phyloP scores from a whole-genome alignment of 2,888 invertebrate genomes.

The Ptychoptera albimana region DNA sequence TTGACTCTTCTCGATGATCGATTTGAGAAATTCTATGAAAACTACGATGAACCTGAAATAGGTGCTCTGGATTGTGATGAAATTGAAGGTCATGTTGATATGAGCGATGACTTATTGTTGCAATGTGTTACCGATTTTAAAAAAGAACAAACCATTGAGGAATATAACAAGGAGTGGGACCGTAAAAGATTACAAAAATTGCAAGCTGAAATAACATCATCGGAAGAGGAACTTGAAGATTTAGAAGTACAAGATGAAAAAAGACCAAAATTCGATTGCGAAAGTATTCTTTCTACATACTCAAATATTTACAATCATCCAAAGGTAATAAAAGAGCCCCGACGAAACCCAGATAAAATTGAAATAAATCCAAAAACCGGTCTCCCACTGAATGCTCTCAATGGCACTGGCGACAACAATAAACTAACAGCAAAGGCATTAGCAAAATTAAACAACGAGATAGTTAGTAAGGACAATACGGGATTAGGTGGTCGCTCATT shows the following conservation, averaged over 20 bases:
- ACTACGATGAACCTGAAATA: constrained; percentile 77
- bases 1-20: constrained; percentile 66
- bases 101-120: constrained; percentile 46
- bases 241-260: constrained; percentile 44
- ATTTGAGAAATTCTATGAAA: constrained; percentile 74
- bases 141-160: constrained; percentile 35
- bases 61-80: constrained; percentile 84
- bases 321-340: constrained; percentile 62
- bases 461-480: constrained; percentile 11
- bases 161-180: constrained; percentile 41
- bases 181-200: constrained; percentile 24
- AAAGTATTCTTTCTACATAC: constrained; percentile 78
- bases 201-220: constrained; percentile 29
- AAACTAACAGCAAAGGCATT: constrained; percentile 55
- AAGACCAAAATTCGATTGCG: constrained; percentile 73
- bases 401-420: constrained; percentile 34
- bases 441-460: constrained; percentile 43
- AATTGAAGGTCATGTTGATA: constrained; percentile 47
- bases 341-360: constrained; percentile 38
- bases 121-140: constrained; percentile 62
- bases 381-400: constrained; percentile 50
- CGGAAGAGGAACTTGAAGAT: constrained; percentile 42
- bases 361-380: constrained; percentile 57
- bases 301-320: constrained; percentile 89
- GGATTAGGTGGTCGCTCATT: constrained; percentile 37